Conservation (phyloP, 2,888 invertebrate species). For the Ormia ochracea region DNA sequence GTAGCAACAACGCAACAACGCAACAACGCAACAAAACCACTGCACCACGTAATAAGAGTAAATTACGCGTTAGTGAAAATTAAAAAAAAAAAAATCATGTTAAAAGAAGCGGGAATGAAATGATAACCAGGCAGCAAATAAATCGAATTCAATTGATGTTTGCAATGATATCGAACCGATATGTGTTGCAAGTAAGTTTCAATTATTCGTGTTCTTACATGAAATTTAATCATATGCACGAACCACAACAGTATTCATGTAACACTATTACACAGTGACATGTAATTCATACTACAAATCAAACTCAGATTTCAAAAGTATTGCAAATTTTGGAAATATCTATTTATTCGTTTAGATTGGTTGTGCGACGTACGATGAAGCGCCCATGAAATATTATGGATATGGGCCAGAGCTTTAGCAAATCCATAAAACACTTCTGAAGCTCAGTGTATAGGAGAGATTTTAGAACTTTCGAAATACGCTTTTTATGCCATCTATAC, state of each 20-base stretch:
- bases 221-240: slow-evolving; percentile 40
- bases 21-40: slow-evolving; percentile 36
- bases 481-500: too few relatives aligned
- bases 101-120: background rate
- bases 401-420: too few relatives aligned
- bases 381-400: too few relatives aligned
- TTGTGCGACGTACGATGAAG: too few relatives aligned
- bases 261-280: slow-evolving; percentile 29
- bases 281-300: background rate
- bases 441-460: too few relatives aligned
- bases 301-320: too few relatives aligned
- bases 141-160: slow-evolving; percentile 44
- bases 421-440: too few relatives aligned
- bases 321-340: too few relatives aligned
- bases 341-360: too few relatives aligned
- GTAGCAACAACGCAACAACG: slow-evolving; percentile 12
- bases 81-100: slow-evolving; percentile 8
- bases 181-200: slow-evolving; percentile 25
- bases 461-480: too few relatives aligned
- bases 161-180: slow-evolving; percentile 12
- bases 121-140: slow-evolving; percentile 1
- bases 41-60: slow-evolving; percentile 54
- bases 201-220: slow-evolving; percentile 38
- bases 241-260: slow-evolving; percentile 26
- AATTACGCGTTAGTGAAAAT: slow-evolving; percentile 54